Conservation (phyloP, 2,888 invertebrate genomes). For the Frankliniella intonsa region DNA sequence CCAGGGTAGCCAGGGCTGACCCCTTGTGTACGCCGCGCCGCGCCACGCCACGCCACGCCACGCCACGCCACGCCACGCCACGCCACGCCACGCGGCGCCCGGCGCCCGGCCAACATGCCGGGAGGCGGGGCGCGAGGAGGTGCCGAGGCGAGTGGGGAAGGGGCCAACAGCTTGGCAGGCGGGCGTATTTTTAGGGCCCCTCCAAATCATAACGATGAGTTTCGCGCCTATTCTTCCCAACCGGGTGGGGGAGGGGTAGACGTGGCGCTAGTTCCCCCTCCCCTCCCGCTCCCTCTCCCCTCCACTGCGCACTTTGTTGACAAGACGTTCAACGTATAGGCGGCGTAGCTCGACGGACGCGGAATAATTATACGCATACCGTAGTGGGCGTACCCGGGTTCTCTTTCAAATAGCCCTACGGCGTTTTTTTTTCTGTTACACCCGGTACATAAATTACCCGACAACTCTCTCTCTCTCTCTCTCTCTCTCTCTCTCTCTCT, state of each 20-base stretch:
- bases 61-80: neutral
- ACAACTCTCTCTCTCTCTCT: too few relatives aligned
- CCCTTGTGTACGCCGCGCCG: too few relatives aligned
- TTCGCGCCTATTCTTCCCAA: conserved; percentile 4
- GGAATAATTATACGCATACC: too few relatives aligned
- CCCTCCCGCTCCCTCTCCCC: neutral
- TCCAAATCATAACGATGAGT: neutral
- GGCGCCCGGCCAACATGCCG: neutral
- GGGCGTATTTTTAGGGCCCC: neutral
- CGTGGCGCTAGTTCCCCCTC: neutral
- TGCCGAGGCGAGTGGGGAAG: neutral
- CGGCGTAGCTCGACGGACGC: neutral
- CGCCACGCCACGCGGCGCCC: neutral
- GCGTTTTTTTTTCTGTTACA: too few relatives aligned
- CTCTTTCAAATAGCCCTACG: too few relatives aligned
- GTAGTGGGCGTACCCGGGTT: neutral
- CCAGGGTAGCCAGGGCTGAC: too few relatives aligned
- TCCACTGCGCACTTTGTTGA: too few relatives aligned
- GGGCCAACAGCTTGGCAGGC: neutral
- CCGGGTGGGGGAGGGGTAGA: neutral
- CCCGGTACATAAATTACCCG: too few relatives aligned
- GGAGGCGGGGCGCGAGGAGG: neutral
- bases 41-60: neutral
- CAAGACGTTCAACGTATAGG: neutral
- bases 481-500: too few relatives aligned